A percentile compares a stretch with the other conserved stretches of the same genome.
Conservation (phyloP, 2,888 invertebrate genomes). For the Xiphydria camelus region DNA sequence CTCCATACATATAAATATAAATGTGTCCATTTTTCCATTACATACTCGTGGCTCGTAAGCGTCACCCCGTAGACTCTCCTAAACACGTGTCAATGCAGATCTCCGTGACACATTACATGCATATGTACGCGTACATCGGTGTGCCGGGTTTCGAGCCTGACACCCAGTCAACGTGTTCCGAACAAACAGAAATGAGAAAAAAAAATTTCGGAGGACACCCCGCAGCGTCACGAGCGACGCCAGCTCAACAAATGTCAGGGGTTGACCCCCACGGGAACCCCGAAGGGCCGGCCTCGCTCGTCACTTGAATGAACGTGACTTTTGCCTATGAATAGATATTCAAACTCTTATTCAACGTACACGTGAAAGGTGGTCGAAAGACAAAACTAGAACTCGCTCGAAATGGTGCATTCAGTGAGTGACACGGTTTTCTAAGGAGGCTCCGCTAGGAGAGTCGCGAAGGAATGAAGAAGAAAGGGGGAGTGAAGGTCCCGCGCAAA, state of each 20-base stretch:
- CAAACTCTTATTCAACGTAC: neutral
- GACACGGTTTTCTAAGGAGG: neutral
- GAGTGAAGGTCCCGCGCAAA: neutral
- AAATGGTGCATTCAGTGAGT: neutral
- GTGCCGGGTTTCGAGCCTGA: neutral
- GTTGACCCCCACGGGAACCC: neutral
- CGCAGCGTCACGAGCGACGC: neutral
- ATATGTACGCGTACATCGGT: slow-evolving; percentile 1
- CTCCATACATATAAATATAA: no score
- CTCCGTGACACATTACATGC: no score
- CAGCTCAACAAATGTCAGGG: slow-evolving; percentile 1
- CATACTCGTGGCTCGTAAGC: no score
- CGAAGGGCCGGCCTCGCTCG: neutral
- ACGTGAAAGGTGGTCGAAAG: neutral
- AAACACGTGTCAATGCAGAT: no score
- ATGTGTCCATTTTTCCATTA: no score
- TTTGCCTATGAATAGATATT: slow-evolving; percentile 1
- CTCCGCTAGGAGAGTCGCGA: neutral
- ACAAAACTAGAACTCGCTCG: neutral
- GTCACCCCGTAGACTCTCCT: no score
- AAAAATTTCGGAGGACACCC: neutral
- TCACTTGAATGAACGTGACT: neutral
- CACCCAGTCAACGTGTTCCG: neutral
- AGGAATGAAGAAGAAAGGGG: no score
- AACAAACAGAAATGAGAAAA: neutral